These are phyloP conservation scores for Stenopsyche tienmushanensis DNA, from an alignment of 1,140 invertebrate genomes.

Conservation along the genomic window DNA sequence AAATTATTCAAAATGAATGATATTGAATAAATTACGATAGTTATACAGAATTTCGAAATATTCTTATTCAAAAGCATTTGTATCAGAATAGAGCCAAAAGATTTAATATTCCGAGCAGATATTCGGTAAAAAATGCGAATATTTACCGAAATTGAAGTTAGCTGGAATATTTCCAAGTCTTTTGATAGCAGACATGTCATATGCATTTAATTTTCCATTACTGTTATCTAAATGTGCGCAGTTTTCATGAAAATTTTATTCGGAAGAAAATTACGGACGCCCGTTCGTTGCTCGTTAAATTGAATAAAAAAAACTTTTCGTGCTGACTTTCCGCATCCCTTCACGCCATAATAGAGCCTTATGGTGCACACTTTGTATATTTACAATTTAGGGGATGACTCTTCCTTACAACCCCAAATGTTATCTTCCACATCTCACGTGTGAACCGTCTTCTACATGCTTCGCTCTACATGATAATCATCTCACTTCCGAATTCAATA, in stretches of 20 bases:
- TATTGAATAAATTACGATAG: too few relatives aligned
- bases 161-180: conserved; percentile 17
- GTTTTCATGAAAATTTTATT: conserved; percentile 38
- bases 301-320: conserved; percentile 28
- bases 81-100: too few relatives aligned
- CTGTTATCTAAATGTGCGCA: conserved; percentile 37
- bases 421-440: too few relatives aligned
- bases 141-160: too few relatives aligned
- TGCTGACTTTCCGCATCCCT: conserved; percentile 1
- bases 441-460: not conserved
- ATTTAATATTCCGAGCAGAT: too few relatives aligned
- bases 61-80: too few relatives aligned
- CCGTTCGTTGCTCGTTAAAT: conserved; percentile 29
- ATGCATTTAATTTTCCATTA: conserved; percentile 42
- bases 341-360: conserved; percentile 18
- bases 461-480: not conserved
- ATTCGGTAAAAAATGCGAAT: too few relatives aligned
- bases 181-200: conserved; percentile 38
- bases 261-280: conserved; percentile 31
- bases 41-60: too few relatives aligned
- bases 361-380: conserved; percentile 9
- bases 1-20: too few relatives aligned
- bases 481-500: not conserved
- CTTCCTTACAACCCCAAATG: too few relatives aligned
- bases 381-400: not conserved